Evolutionary conservation across 2,797 vertebrate genomes (phyloP).

Genomic region (Pseudochaenichthys georgianus): DNA sequence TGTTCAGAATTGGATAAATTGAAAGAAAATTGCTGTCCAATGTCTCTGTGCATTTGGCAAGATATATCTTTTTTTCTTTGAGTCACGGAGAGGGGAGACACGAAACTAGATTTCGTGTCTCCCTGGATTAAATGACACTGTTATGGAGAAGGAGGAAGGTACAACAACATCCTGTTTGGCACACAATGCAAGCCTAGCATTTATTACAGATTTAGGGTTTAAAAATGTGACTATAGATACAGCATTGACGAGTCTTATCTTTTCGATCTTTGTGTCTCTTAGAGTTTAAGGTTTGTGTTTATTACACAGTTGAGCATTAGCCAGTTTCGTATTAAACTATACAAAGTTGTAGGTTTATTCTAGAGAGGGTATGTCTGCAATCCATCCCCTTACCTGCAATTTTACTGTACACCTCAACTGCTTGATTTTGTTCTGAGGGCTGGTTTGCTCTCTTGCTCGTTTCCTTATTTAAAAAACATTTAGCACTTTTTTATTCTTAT

Average conservation of each 20-base stretch:
- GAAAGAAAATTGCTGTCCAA: not conserved
- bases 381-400: slow-evolving; percentile 20
- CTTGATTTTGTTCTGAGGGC: slow-evolving; percentile 20
- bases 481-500: slow-evolving; percentile 17
- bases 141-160: not conserved
- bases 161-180: not conserved
- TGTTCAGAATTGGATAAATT: slow-evolving; percentile 22
- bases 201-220: not conserved
- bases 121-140: slow-evolving; percentile 9
- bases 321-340: slow-evolving; percentile 53
- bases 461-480: slow-evolving; percentile 28
- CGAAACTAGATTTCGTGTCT: not conserved
- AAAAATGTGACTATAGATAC: not conserved
- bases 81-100: slow-evolving; percentile 16
- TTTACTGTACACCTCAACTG: slow-evolving; percentile 30
- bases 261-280: slow-evolving; percentile 14
- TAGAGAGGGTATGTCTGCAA: slow-evolving; percentile 38
- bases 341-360: slow-evolving; percentile 51
- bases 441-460: not conserved
- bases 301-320: slow-evolving; percentile 31
- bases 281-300: slow-evolving; percentile 12
- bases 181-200: not conserved
- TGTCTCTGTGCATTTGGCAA: slow-evolving; percentile 14
- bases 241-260: not conserved
- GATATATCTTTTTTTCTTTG: slow-evolving; percentile 28